Evolutionary conservation across 2,888 invertebrate genomes (phyloP).

Genomic region (Halictus ligatus): DNA sequence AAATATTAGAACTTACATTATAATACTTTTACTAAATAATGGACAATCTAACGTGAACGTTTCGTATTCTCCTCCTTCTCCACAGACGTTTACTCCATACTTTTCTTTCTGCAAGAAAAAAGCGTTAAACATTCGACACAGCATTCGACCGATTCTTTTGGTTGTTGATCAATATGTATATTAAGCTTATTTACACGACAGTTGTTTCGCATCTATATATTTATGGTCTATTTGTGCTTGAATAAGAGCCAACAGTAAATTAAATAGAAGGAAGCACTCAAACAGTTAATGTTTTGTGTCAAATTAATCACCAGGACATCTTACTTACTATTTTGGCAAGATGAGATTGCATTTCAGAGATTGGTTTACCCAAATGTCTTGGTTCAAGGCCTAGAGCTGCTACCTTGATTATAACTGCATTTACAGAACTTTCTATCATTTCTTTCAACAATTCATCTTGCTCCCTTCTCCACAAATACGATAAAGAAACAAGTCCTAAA

Average conservation of each 20-base stretch:
- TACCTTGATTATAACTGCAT: conserved; percentile 98
- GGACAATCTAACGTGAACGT: conserved; percentile 99
- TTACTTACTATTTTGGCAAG: conserved; percentile 91
- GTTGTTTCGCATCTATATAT: conserved; percentile 20
- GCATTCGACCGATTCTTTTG: not conserved
- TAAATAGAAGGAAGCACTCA: conserved; percentile 23
- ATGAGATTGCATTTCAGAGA: conserved; percentile 94
- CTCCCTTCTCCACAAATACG: conserved; percentile 98
- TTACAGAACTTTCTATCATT: conserved; percentile 97
- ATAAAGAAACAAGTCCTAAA: conserved; percentile 94
- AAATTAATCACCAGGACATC: conserved; percentile 67
- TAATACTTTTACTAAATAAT: conserved; percentile 94
- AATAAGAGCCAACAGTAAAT: conserved; percentile 32
- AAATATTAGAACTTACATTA: conserved; percentile 89
- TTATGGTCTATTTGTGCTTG: conserved; percentile 34
- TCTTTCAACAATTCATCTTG: conserved; percentile 97
- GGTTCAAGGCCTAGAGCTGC: conserved; percentile 97
- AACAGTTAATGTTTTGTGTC: conserved; percentile 21
- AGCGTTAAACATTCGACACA: conserved; percentile 52
- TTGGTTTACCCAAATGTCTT: conserved; percentile 94
- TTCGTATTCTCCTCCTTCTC: conserved; percentile 99
- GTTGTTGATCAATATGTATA: not conserved
- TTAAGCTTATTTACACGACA: conserved; percentile 14
- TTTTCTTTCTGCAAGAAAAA: conserved; percentile 89
- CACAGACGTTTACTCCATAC: conserved; percentile 97